Percentiles rank a stretch among this genome's conserved stretches.
These are phyloP conservation scores for Cercocebus atys DNA, from an alignment of 2,113 vertebrate species.

Conservation along the genomic window DNA sequence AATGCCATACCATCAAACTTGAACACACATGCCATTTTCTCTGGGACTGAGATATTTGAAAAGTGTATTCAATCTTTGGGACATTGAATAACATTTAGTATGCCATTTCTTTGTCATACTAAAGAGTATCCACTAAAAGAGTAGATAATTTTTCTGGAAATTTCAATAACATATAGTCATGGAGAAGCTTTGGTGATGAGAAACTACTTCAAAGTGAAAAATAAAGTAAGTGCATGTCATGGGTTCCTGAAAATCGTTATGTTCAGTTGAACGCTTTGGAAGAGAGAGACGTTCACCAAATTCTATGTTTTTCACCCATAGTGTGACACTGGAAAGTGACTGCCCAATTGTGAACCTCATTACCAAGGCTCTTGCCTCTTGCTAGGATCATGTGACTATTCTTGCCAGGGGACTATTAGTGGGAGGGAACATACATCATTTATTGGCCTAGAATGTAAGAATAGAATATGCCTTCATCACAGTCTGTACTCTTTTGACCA, in stretches of 20 bases:
- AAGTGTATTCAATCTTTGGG: neutral
- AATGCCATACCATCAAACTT: neutral
- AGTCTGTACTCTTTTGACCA: neutral
- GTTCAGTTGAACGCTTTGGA: neutral
- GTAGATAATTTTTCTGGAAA: conserved; percentile 26
- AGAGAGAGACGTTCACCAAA: neutral
- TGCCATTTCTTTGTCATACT: neutral
- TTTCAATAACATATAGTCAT: neutral
- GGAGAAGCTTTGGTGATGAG: neutral
- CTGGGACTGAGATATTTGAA: neutral
- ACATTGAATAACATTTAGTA: neutral
- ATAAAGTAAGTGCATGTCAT: neutral
- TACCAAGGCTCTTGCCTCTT: neutral
- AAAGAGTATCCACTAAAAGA: neutral
- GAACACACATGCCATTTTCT: neutral
- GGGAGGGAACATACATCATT: neutral
- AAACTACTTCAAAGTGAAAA: conserved; percentile 40
- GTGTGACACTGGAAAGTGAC: neutral
- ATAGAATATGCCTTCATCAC: neutral
- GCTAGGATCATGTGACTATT: neutral
- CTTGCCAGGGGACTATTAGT: neutral
- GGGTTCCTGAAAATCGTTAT: neutral
- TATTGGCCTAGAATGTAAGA: neutral
- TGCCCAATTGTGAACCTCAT: neutral
- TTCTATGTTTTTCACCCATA: neutral